phyloP scores from a whole-genome alignment of 2,797 vertebrate species.

The Anguilla marmorata region DNA sequence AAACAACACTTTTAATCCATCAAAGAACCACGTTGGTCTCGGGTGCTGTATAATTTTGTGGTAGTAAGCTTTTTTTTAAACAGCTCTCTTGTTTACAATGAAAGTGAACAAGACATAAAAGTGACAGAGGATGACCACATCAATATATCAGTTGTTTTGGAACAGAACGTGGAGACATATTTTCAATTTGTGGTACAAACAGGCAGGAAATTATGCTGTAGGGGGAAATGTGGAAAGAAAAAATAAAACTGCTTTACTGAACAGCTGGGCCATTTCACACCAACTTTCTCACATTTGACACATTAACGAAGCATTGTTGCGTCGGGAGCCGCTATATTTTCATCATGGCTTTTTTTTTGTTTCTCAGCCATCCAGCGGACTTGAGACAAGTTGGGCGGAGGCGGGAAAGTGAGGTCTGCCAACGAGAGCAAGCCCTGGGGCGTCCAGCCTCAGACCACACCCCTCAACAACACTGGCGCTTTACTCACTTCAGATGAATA shows the following conservation, averaged over 20 bases:
- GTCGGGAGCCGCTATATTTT: background rate
- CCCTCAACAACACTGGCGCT: slow-evolving; percentile 48
- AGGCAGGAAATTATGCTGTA: background rate
- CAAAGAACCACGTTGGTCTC: background rate
- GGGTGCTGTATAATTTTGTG: background rate
- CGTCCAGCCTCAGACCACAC: slow-evolving; percentile 46
- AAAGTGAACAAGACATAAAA: slow-evolving; percentile 6
- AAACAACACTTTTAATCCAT: background rate
- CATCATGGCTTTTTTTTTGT: background rate
- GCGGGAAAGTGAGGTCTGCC: background rate
- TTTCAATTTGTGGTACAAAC: background rate
- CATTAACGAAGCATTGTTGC: background rate
- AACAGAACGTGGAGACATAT: background rate
- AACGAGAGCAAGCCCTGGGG: background rate
- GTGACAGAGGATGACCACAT: slow-evolving; percentile 26
- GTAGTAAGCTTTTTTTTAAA: background rate
- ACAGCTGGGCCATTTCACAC: slow-evolving; percentile 31
- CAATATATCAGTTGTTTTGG: slow-evolving; percentile 3
- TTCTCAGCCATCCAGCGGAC: background rate
- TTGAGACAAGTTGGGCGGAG: background rate
- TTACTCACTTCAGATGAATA: slow-evolving; percentile 27
- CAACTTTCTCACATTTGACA: slow-evolving; percentile 35
- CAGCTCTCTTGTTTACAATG: slow-evolving; percentile 26
- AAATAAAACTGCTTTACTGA: background rate
- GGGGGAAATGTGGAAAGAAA: background rate